Percentiles rank a stretch among this genome's conserved stretches.
phyloP scores from a whole-genome alignment of 1,140 invertebrate species.

The Cherax quadricarinatus region DNA sequence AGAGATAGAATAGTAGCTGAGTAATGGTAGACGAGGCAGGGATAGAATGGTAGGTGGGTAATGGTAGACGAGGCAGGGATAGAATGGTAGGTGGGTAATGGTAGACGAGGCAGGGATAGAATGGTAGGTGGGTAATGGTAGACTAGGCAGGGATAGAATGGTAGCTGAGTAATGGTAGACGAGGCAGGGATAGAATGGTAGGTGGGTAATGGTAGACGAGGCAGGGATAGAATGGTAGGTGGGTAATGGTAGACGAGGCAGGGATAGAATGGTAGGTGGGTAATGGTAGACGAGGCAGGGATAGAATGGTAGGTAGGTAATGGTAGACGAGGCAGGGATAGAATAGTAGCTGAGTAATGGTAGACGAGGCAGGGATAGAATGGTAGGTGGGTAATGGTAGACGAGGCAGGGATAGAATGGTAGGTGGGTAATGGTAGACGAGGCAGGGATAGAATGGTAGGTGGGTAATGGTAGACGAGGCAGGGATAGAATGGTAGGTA shows the following conservation, averaged over 20 bases:
- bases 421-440: background rate
- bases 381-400: background rate
- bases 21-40: background rate
- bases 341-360: background rate
- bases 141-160: background rate
- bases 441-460: background rate
- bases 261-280: background rate
- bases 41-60: background rate
- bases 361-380: background rate
- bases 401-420: background rate
- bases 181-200: background rate
- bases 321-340: background rate
- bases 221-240: background rate
- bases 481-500: background rate
- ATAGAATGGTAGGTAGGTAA: background rate
- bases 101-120: background rate
- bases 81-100: background rate
- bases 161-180: background rate
- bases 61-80: background rate
- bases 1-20: background rate
- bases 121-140: background rate
- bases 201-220: background rate
- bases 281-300: background rate
- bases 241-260: background rate
- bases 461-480: background rate